These are phyloP conservation scores for Basileuterus tristriatus DNA, from an alignment of 2,797 vertebrate species.

Conservation along the genomic window DNA sequence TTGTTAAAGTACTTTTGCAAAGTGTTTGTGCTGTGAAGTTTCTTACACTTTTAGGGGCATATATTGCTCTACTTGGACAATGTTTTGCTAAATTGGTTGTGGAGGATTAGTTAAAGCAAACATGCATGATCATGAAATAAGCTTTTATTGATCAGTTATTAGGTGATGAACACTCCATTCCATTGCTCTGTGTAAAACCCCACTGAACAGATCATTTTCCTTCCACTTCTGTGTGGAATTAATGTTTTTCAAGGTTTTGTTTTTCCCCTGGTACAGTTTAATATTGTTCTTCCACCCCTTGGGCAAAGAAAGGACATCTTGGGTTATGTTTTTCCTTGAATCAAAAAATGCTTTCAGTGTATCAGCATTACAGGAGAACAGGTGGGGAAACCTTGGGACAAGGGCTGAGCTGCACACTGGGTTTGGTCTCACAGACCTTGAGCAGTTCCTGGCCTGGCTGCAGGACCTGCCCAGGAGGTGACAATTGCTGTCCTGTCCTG, in stretches of 20 bases:
- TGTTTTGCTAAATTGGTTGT: background rate
- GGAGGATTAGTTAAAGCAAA: background rate
- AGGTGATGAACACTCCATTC: background rate
- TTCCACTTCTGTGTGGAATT: background rate
- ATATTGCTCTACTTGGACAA: background rate
- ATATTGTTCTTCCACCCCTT: background rate
- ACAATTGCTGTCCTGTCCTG: background rate
- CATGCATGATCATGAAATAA: background rate
- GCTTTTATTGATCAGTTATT: background rate
- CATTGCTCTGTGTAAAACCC: background rate
- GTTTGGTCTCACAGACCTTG: background rate
- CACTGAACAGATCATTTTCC: background rate
- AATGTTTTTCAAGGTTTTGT: background rate
- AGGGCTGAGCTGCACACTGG: background rate
- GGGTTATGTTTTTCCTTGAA: background rate
- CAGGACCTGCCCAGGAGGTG: background rate
- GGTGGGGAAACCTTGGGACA: background rate
- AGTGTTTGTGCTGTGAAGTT: background rate
- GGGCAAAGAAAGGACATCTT: background rate
- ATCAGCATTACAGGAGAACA: background rate
- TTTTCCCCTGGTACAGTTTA: background rate
- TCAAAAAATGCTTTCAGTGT: background rate
- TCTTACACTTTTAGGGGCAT: background rate
- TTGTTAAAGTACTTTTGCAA: background rate
- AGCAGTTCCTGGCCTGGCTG: background rate